Base-by-base conservation (phyloP, 1,140 invertebrate genomes). In the Monochamus saltuarius region DNA sequence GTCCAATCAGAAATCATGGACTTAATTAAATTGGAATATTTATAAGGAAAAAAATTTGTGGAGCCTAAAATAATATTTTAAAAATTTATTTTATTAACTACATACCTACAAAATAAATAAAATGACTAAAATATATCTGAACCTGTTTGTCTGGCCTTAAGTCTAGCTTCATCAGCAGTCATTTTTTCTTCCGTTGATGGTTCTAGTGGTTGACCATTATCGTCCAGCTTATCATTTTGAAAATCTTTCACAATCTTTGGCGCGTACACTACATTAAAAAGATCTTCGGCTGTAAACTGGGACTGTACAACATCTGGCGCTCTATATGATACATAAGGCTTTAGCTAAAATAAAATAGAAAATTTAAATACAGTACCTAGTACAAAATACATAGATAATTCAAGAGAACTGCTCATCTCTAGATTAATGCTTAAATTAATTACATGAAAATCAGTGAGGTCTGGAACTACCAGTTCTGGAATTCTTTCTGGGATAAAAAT, bases 271-370 rank as follows among this genome's bases (percentile, higher is more conserved):
- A 85, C 84, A 75, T 92, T 82, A 73, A 97, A 97, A 13, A 97
- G 79, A 74, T 94, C 86, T 78, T 93, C 74, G 7, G 94, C 79
- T 11, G 91, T 94, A 66, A 95, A 94, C 76, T 90, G 85, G 7
- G 85, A 83, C 74, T 94, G 89, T 10, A 80, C 72, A 3, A 95
- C 82, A 53, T 93, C 87, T 8, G 82, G 78, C 0, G 85, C 83
- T 77, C 83, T 84, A 69, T 97, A 98, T 0, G 92, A 93, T 0
- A 98, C 95, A 73, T 98, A 98, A 0, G 96, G 93, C 77, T 95
- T 96, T 19, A 98, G 79, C 78, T 86, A 75, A 49, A 84, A 50
- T 19, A 86, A 62, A 62, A 60, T 46, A 8, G 38, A 52, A 51
- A 6, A 37, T 42, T n/a, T 6, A 29, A 14, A n/a, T 17, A 22